Conservation (phyloP, 2,797 vertebrate species). For the Tachyglossus aculeatus region DNA sequence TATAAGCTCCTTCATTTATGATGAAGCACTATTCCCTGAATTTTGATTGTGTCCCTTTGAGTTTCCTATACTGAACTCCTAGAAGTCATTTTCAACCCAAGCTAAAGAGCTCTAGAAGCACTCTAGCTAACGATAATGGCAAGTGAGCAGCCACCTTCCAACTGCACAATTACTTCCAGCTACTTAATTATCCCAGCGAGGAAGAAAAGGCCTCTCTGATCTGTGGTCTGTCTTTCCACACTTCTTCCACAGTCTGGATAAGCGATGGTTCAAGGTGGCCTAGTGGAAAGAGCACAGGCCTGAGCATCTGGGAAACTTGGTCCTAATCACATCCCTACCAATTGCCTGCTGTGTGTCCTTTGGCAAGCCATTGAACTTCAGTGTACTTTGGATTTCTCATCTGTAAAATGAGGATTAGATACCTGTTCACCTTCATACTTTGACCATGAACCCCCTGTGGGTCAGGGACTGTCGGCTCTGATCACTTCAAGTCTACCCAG, state of each 20-base stretch:
- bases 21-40: background rate
- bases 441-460: no score
- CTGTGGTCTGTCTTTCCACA: background rate
- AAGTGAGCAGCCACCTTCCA: background rate
- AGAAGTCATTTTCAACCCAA: background rate
- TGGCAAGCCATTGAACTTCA: no score
- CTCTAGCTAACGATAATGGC: background rate
- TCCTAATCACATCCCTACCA: no score
- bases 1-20: constrained; percentile 6
- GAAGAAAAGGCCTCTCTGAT: background rate
- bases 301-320: no score
- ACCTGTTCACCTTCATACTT: no score
- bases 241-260: background rate
- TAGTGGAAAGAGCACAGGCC: no score
- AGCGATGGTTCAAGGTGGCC: no score
- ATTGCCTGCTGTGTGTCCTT: no score
- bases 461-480: no score
- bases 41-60: background rate
- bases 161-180: background rate
- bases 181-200: background rate
- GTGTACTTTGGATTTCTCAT: no score
- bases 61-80: background rate
- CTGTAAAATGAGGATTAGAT: no score
- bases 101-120: background rate
- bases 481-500: no score